Evolutionary conservation across 2,888 invertebrate species (phyloP).

Genomic region (Cerastis leucographa): DNA sequence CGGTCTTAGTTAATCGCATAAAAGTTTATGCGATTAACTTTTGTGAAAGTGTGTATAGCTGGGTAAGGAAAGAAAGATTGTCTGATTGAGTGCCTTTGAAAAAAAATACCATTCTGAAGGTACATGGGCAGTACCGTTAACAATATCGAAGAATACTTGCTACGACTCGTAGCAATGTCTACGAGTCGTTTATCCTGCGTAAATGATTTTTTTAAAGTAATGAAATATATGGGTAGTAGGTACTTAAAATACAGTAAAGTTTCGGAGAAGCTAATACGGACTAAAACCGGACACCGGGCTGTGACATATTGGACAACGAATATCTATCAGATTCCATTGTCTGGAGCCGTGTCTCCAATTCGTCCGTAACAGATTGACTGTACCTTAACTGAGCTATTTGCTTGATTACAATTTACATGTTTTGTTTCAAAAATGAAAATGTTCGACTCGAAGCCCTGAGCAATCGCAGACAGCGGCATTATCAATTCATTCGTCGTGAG

Average conservation of each 20-base stretch:
- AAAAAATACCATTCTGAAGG: not conserved
- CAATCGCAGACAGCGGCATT: constrained; percentile 65
- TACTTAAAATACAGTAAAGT: not conserved
- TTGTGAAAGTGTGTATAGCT: not conserved
- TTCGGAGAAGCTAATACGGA: not conserved
- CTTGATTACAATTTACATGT: not conserved
- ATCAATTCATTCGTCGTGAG: constrained; percentile 70
- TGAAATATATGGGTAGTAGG: not conserved
- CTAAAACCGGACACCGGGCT: too few species aligned
- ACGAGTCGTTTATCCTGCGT: not conserved
- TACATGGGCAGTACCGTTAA: not conserved
- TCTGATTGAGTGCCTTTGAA: too few species aligned
- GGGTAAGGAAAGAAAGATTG: not conserved
- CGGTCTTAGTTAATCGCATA: not conserved
- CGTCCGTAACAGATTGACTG: not conserved
- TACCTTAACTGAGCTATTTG: not conserved
- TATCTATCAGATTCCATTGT: too few species aligned
- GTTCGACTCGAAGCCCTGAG: constrained; percentile 52
- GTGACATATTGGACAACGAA: too few species aligned
- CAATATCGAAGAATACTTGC: not conserved
- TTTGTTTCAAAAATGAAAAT: constrained; percentile 39
- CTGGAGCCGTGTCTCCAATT: not conserved
- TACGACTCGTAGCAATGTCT: not conserved
- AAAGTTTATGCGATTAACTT: not conserved
- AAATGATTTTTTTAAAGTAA: not conserved